Conservation (phyloP, 2,797 vertebrate genomes). For the Podargus strigoides region DNA sequence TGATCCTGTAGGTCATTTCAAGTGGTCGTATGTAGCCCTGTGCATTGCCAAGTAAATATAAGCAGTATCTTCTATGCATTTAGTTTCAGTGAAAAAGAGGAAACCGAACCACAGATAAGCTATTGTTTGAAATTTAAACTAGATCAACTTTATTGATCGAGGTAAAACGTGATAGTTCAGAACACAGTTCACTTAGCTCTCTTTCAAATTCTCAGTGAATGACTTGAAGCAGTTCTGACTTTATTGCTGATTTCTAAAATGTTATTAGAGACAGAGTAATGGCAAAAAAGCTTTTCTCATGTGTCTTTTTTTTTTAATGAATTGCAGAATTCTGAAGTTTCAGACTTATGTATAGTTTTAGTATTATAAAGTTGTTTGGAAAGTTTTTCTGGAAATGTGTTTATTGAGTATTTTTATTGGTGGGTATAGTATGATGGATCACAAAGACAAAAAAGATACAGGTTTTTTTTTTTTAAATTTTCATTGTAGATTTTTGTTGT, state of each 20-base stretch:
- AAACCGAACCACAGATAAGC: not conserved
- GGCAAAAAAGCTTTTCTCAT: not conserved
- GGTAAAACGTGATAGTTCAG: not conserved
- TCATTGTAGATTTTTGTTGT: not conserved
- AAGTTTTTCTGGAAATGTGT: not conserved
- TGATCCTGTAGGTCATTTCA: not conserved
- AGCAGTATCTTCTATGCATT: not conserved
- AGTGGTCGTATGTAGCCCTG: not conserved
- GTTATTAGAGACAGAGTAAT: not conserved
- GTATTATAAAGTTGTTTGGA: not conserved
- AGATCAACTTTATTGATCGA: not conserved
- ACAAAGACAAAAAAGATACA: not conserved
- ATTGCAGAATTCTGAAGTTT: not conserved
- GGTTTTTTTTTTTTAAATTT: not conserved
- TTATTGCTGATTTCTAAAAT: constrained; percentile 16
- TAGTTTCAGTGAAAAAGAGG: not conserved
- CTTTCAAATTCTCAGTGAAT: not conserved
- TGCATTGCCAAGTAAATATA: not conserved
- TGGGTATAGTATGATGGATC: not conserved
- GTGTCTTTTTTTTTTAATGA: not conserved
- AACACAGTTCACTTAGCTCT: not conserved
- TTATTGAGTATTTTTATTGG: not conserved
- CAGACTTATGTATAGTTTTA: not conserved
- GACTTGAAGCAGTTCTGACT: not conserved
- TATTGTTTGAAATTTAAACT: not conserved